Evolutionary conservation across 30 jellyfish, hydroid and myxozoan genomes (phyloP).

Genomic region (Aurelia sp.): DNA sequence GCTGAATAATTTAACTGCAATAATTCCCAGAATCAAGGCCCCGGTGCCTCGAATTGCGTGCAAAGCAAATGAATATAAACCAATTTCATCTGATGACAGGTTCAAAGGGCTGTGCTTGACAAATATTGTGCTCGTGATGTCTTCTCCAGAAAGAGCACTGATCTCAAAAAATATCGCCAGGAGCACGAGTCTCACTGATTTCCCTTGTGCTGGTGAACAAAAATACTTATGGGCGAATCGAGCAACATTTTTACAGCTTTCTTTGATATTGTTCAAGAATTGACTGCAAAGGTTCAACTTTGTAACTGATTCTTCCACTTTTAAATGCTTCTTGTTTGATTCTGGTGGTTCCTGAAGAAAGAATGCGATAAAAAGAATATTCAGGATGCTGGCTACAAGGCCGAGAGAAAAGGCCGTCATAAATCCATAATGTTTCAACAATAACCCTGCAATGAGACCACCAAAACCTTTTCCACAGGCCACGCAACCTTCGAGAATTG

Average conservation of each 20-base stretch:
- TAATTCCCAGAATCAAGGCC: slow-evolving; percentile 5
- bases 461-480: slow-evolving; percentile 52
- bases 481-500: slow-evolving; percentile 29
- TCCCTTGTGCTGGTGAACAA: neutral
- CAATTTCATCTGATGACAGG: slow-evolving; percentile 47
- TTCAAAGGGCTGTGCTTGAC: slow-evolving; percentile 60
- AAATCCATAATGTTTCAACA: slow-evolving; percentile 39
- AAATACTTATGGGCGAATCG: slow-evolving; percentile 1
- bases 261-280: neutral
- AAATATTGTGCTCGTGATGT: slow-evolving; percentile 10
- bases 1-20: slow-evolving; percentile 9
- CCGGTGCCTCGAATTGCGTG: slow-evolving; percentile 59
- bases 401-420: slow-evolving; percentile 25
- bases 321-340: neutral
- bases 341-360: slow-evolving; percentile 26
- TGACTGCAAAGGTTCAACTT: neutral
- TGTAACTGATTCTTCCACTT: neutral
- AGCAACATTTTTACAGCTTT: neutral
- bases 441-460: slow-evolving; percentile 14
- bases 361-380: slow-evolving; percentile 50
- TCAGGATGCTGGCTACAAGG: slow-evolving; percentile 7
- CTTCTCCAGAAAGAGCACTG: slow-evolving; percentile 62
- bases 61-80: slow-evolving; percentile 17
- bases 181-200: slow-evolving; percentile 9
- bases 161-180: slow-evolving; percentile 35